Evolutionary conservation across 2,797 vertebrate genomes (phyloP).

Genomic region (Characodon lateralis): DNA sequence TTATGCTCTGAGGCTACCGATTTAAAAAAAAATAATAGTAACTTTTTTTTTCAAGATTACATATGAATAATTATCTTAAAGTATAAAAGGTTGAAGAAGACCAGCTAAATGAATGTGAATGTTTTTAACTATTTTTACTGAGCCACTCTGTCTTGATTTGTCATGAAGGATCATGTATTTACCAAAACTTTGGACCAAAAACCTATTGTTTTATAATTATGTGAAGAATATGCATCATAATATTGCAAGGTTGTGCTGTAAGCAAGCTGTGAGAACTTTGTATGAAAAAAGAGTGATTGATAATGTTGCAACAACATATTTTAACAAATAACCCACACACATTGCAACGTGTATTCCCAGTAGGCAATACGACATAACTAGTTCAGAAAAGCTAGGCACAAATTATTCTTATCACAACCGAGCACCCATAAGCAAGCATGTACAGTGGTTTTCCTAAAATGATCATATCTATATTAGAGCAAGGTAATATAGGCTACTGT

Average conservation of each 20-base stretch:
- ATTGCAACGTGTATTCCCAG: background rate
- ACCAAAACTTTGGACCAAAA: background rate
- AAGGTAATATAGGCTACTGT: background rate
- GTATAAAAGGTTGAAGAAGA: background rate
- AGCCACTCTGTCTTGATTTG: background rate
- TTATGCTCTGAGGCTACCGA: too few relatives aligned
- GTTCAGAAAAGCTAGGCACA: background rate
- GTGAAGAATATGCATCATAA: slow-evolving; percentile 4
- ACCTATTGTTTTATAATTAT: slow-evolving; percentile 7
- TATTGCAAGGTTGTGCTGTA: background rate
- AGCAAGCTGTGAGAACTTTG: background rate
- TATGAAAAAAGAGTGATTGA: background rate
- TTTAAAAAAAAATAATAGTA: background rate
- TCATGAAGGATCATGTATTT: slow-evolving; percentile 3
- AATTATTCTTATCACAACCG: background rate
- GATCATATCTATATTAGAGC: background rate
- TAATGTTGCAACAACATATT: background rate
- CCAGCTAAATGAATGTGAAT: background rate
- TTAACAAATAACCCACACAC: background rate
- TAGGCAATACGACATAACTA: too few relatives aligned
- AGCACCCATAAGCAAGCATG: background rate
- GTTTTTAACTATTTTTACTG: background rate
- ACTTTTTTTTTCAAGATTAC: background rate
- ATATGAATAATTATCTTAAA: background rate
- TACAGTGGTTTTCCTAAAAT: background rate